Base-by-base conservation (phyloP, 2,113 vertebrate species). In the Ceyx melanurus region DNA sequence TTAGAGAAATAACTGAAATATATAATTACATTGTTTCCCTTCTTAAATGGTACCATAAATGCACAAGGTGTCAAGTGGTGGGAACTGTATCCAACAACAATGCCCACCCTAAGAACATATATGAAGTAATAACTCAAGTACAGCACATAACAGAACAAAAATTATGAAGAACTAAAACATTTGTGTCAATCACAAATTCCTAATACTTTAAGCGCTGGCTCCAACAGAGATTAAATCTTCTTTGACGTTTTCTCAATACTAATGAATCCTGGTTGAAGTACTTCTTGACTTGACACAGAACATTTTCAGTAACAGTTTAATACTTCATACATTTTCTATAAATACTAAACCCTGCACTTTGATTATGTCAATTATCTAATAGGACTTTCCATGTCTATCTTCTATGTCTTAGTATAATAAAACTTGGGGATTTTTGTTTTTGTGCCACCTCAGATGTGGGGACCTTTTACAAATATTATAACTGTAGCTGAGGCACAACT, bases 61-160 rank as follows among this genome's bases (percentile, higher is more conserved):
- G 7, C 28, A 29, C 48, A 51, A 66, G 6, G 4, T 37, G 22
- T 5, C 37, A 50, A 62, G 28, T 4, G 7, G 3, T 20, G 5
- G 5, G 15, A 5, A 71, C 70, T 14, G 1, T 37, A 33, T 45
- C 3, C n/a, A 80, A 66, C 9, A 50, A 53, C 0, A 22, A 17
- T 0, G 1, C 2, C 2, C 10, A 8, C 4, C 15, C 67, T 42
- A 73, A 15, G 4, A 61, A 13, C 5, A 25, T 5, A 20, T 25
- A 37, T 70, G 35, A 61, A 77, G 9, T 14, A 82, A 23, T 17
- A 40, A 10, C 8, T 66, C 18, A 20, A 60, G 4, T 10, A 58
- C 19, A 66, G 11, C 15, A 45, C 11, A 46, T 10, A 5, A 20
- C 5, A 37, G 9, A 71, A 26, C 4, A 31, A 91, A 85, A 67